A percentile compares a stretch with the other conserved stretches of the same genome.
Conservation (phyloP, 1,140 invertebrate genomes). For the Saccostrea echinata region DNA sequence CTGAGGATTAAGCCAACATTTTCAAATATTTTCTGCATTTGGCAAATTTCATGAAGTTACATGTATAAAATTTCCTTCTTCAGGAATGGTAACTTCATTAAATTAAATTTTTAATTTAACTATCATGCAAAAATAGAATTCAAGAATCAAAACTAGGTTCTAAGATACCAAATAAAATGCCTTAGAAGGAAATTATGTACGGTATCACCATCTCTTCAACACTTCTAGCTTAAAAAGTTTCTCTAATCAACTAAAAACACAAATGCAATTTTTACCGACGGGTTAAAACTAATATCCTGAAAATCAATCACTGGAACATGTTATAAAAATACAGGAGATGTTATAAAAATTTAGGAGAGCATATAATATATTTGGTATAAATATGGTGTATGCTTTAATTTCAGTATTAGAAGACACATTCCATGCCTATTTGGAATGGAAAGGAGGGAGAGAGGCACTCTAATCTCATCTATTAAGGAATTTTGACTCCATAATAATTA, state of each 20-base stretch:
- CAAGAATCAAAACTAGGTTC: neutral
- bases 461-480: too few species aligned
- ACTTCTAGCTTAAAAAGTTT: neutral
- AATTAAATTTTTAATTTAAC: neutral
- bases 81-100: too few species aligned
- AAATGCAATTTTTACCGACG: slow-evolving; percentile 47
- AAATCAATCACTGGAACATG: neutral
- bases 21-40: too few species aligned
- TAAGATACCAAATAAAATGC: too few species aligned
- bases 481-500: too few species aligned
- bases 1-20: too few species aligned
- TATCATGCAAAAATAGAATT: neutral
- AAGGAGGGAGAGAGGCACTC: too few species aligned
- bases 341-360: neutral
- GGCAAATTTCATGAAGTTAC: too few species aligned
- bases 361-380: neutral
- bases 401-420: too few species aligned
- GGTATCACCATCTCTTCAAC: neutral
- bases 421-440: too few species aligned
- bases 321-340: neutral
- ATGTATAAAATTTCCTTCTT: too few species aligned
- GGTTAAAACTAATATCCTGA: slow-evolving; percentile 48
- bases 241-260: slow-evolving; percentile 3
- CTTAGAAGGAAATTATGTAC: neutral
- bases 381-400: too few species aligned